Conservation (phyloP, 1,140 invertebrate genomes). For the Cherax quadricarinatus region DNA sequence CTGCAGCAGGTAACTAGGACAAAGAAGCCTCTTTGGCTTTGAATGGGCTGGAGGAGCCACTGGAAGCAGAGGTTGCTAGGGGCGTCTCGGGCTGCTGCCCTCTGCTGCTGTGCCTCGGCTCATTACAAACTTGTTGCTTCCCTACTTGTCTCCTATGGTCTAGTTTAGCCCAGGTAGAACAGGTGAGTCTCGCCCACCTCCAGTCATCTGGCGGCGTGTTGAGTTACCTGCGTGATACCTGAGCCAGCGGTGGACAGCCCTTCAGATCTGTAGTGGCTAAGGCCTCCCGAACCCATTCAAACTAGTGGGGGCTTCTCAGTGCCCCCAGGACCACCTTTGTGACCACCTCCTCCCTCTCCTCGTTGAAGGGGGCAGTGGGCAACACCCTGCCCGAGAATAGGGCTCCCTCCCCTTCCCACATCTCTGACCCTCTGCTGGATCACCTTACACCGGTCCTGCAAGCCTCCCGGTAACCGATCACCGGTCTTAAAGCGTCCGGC, state of each 20-base stretch:
- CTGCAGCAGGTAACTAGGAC: not conserved
- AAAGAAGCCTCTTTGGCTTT: not conserved
- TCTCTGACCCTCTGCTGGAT: not conserved
- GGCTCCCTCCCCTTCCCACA: not conserved
- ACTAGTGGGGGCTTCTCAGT: conserved; percentile 28
- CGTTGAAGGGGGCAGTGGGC: not conserved
- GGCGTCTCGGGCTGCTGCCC: conserved; percentile 14
- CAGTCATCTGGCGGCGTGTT: conserved; percentile 16
- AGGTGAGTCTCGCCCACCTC: conserved; percentile 24
- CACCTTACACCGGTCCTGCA: conserved; percentile 41
- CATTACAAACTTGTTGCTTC: not conserved
- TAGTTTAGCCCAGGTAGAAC: not conserved
- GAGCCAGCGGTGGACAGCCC: not conserved
- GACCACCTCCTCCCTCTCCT: not conserved
- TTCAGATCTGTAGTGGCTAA: not conserved
- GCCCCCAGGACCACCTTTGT: not conserved
- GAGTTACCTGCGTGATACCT: conserved; percentile 22
- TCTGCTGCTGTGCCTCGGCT: not conserved
- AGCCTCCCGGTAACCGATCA: conserved; percentile 46
- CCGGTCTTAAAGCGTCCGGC: conserved; percentile 52
- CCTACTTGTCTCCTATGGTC: not conserved
- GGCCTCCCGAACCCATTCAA: conserved; percentile 32
- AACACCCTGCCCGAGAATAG: not conserved
- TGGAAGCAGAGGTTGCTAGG: not conserved
- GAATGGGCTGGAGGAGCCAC: conserved; percentile 1